These are phyloP conservation scores for Scartelaos histophorus DNA, from an alignment of 2,113 vertebrate genomes.

Conservation along the genomic window DNA sequence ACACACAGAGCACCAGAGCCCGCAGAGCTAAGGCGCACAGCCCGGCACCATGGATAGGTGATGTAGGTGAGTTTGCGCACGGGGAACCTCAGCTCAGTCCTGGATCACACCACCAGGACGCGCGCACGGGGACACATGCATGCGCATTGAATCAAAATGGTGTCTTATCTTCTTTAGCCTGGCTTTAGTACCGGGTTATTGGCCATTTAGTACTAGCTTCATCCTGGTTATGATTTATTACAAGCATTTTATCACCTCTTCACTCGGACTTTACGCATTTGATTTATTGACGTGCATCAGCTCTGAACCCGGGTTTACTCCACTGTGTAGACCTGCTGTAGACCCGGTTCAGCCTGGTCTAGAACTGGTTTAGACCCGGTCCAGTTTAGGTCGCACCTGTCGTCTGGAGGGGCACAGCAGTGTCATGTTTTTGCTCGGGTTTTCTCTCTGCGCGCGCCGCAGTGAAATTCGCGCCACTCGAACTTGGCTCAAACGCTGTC, in stretches of 20 bases:
- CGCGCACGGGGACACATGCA: conserved; percentile 1
- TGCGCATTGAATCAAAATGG: conserved; percentile 1
- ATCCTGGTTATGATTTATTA: not conserved
- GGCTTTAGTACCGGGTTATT: not conserved
- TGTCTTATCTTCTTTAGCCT: not conserved
- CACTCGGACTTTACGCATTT: not conserved
- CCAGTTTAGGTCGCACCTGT: not conserved
- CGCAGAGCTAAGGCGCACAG: not conserved
- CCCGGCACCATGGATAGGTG: not conserved
- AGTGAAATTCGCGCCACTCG: not conserved
- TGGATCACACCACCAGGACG: not conserved
- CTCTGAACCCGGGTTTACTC: not conserved
- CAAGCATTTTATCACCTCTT: not conserved
- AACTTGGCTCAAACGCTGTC: not conserved
- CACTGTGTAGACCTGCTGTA: not conserved
- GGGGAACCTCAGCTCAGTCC: too few species aligned
- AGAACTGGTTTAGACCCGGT: not conserved
- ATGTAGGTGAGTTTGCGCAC: not conserved
- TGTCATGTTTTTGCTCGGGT: not conserved
- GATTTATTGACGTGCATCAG: not conserved
- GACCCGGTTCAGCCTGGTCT: not conserved
- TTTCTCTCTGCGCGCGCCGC: not conserved
- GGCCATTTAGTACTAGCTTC: not conserved
- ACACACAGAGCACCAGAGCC: not conserved
- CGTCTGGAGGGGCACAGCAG: not conserved